phyloP scores from a whole-genome alignment of 2,888 invertebrate genomes.

The Eristalinus aeneus region DNA sequence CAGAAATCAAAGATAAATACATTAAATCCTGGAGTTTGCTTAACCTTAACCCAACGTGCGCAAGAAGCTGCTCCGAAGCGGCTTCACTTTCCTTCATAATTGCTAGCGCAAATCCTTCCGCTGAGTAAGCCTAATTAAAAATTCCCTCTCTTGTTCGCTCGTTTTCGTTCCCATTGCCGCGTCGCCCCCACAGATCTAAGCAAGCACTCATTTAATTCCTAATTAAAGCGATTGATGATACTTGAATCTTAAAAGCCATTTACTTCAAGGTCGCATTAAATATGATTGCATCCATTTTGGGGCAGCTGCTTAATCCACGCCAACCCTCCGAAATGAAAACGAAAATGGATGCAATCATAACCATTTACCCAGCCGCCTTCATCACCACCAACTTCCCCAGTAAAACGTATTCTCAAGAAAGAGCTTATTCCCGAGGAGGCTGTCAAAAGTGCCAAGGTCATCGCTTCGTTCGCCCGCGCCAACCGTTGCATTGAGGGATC shows the following conservation, averaged over 20 bases:
- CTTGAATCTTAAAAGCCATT: constrained; percentile 50
- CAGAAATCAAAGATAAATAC: neutral
- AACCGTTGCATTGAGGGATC: constrained; percentile 9
- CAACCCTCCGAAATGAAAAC: neutral
- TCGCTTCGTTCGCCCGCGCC: neutral
- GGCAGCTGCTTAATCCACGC: neutral
- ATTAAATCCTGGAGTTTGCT: neutral
- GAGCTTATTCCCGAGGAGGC: neutral
- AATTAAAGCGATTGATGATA: constrained; percentile 54
- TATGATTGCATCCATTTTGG: constrained; percentile 45
- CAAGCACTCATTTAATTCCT: constrained; percentile 52
- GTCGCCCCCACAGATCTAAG: constrained; percentile 22
- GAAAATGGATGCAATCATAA: constrained; percentile 20
- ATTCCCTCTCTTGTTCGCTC: neutral
- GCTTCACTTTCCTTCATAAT: neutral
- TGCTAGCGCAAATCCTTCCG: neutral
- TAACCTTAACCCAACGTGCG: neutral
- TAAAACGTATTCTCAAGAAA: constrained; percentile 7
- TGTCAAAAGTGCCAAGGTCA: constrained; percentile 44
- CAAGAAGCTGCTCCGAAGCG: neutral
- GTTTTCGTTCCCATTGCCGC: neutral
- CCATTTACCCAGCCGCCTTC: neutral
- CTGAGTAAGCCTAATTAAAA: constrained; percentile 41
- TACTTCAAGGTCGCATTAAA: constrained; percentile 55
- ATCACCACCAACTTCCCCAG: neutral